These are phyloP conservation scores for Portunus trituberculatus DNA, from an alignment of 1,140 invertebrate genomes.

Conservation along the genomic window DNA sequence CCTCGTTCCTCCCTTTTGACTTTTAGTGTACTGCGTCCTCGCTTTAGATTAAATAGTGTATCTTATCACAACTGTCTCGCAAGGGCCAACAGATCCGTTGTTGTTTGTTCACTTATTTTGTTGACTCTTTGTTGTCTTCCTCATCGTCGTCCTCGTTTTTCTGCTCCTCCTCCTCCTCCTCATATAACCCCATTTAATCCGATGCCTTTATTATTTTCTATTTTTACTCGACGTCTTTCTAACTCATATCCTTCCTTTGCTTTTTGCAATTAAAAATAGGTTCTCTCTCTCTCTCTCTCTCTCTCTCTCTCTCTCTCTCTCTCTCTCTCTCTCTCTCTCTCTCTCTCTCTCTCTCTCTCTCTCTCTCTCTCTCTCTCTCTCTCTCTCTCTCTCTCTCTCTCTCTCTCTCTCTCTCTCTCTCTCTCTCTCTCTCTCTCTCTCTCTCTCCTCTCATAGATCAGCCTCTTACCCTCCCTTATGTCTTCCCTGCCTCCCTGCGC, in stretches of 20 bases:
- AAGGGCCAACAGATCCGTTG: too few relatives aligned
- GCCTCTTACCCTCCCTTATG: constrained; percentile 30
- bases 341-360: neutral
- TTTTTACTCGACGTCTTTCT: neutral
- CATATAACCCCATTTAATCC: too few relatives aligned
- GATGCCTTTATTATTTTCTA: neutral
- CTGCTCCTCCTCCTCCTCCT: neutral
- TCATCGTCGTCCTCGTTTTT: neutral
- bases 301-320: too few relatives aligned
- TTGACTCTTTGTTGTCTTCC: too few relatives aligned
- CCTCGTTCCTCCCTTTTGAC: neutral
- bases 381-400: neutral
- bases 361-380: neutral
- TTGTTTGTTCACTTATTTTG: too few relatives aligned
- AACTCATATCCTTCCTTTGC: neutral
- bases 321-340: neutral
- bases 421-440: neutral
- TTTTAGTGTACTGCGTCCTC: neutral
- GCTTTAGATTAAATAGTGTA: too few relatives aligned
- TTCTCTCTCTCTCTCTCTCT: neutral
- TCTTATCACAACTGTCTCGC: too few relatives aligned
- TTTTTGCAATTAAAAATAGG: neutral
- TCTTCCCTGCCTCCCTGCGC: neutral
- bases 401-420: neutral
- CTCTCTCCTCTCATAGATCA: constrained; percentile 25